These are phyloP conservation scores for Peromyscus melanophrys DNA, from an alignment of 2,797 vertebrate species.

Conservation along the genomic window DNA sequence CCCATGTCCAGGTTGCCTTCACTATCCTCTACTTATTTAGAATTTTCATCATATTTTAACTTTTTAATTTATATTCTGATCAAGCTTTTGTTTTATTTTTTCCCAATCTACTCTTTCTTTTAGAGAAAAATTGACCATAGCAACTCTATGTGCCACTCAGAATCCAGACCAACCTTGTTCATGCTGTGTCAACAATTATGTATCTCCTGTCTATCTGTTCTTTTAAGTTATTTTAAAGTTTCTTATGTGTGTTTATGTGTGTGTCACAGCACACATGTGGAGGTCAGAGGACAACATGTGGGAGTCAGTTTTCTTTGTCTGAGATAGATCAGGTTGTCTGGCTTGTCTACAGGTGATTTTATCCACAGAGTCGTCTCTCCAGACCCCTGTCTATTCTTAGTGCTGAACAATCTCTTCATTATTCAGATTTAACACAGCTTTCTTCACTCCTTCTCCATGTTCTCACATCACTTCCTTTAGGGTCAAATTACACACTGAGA, in stretches of 20 bases:
- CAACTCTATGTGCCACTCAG: background rate
- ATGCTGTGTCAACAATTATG: background rate
- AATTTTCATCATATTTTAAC: background rate
- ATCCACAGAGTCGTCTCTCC: background rate
- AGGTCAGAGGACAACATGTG: background rate
- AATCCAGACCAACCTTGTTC: background rate
- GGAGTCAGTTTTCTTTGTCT: background rate
- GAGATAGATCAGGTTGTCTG: background rate
- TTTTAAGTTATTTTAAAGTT: background rate
- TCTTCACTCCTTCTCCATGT: background rate
- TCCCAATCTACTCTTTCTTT: background rate
- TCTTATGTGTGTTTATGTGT: background rate
- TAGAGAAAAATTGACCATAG: background rate
- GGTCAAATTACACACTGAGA: background rate
- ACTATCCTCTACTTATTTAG: background rate
- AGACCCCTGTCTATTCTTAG: background rate
- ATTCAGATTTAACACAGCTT: background rate
- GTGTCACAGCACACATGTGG: background rate
- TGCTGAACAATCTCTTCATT: background rate
- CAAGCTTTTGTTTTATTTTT: background rate
- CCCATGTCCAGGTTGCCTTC: background rate
- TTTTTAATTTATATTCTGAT: background rate
- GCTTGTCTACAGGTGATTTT: accelerated
- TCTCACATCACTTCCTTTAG: background rate
- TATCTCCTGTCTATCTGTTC: background rate